Evolutionary conservation across 2,888 invertebrate genomes (phyloP).

Genomic region (Limnephilus auricula): DNA sequence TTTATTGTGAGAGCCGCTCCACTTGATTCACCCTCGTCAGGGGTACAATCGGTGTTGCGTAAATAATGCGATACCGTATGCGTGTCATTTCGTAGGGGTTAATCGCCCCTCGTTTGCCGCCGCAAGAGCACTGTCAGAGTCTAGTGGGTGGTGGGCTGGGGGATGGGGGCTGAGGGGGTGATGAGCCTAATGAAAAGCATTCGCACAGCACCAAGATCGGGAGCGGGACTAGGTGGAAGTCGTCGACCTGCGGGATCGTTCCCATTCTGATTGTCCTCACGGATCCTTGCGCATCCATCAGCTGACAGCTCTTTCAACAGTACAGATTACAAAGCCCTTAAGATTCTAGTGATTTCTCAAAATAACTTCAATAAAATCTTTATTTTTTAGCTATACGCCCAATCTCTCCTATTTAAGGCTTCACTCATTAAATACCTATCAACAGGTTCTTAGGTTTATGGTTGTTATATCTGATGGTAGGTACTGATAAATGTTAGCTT

Average conservation of each 20-base stretch:
- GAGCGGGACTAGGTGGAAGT: constrained; percentile 34
- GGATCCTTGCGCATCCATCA: background rate
- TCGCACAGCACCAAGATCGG: constrained; percentile 4
- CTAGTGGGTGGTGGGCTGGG: background rate
- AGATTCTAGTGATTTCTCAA: background rate
- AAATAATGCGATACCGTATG: constrained; percentile 65
- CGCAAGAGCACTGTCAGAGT: constrained; percentile 16
- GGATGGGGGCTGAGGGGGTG: constrained; percentile 8
- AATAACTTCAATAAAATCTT: background rate
- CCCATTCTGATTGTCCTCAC: background rate
- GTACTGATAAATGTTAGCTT: too few relatives aligned
- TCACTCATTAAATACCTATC: too few relatives aligned
- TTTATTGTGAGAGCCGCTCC: constrained; percentile 52
- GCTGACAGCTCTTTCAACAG: background rate
- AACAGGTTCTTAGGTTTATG: too few relatives aligned
- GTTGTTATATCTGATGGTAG: too few relatives aligned
- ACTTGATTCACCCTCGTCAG: constrained; percentile 61
- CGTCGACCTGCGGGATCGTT: background rate
- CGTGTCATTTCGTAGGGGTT: constrained; percentile 65
- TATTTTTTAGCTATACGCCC: too few relatives aligned
- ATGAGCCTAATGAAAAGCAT: constrained; percentile 45
- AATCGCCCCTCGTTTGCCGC: constrained; percentile 63
- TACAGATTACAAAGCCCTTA: background rate
- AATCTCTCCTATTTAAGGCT: too few relatives aligned
- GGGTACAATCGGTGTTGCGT: constrained; percentile 65